These are phyloP conservation scores for Echiichthys vipera DNA, from an alignment of 2,797 vertebrate genomes.

Conservation along the genomic window DNA sequence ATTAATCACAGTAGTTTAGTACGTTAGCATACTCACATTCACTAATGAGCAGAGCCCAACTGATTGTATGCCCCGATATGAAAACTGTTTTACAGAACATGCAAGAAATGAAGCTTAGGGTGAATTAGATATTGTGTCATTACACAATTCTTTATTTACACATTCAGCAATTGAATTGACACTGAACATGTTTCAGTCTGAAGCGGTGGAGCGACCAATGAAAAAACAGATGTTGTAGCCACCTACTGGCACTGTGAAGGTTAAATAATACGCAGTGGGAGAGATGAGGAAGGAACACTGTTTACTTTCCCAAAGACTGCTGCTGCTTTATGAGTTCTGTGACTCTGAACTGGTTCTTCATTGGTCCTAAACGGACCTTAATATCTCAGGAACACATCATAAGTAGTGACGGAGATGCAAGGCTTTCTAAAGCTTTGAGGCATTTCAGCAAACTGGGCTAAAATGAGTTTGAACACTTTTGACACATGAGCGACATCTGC, in stretches of 20 bases:
- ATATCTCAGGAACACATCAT: background rate
- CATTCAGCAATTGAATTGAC: too few species aligned
- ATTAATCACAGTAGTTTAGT: background rate
- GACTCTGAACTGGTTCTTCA: background rate
- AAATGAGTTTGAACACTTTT: background rate
- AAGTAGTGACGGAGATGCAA: background rate
- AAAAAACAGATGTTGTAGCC: background rate
- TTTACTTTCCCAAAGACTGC: background rate
- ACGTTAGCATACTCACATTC: background rate
- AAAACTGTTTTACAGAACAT: too few species aligned
- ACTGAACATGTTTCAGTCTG: background rate
- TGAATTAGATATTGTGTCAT: too few species aligned
- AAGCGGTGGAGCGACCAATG: background rate
- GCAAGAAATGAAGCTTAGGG: too few species aligned
- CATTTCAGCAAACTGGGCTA: background rate
- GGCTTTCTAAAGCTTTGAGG: background rate
- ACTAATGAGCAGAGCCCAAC: background rate
- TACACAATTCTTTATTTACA: too few species aligned
- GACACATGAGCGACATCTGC: conserved; percentile 35
- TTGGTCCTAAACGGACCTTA: background rate
- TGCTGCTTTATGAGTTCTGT: background rate
- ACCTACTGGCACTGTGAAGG: background rate
- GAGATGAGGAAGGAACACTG: background rate
- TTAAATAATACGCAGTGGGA: background rate
- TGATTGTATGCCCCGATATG: too few species aligned